Conservation (phyloP, 2,797 vertebrate species). For the Lacerta bilineata region DNA sequence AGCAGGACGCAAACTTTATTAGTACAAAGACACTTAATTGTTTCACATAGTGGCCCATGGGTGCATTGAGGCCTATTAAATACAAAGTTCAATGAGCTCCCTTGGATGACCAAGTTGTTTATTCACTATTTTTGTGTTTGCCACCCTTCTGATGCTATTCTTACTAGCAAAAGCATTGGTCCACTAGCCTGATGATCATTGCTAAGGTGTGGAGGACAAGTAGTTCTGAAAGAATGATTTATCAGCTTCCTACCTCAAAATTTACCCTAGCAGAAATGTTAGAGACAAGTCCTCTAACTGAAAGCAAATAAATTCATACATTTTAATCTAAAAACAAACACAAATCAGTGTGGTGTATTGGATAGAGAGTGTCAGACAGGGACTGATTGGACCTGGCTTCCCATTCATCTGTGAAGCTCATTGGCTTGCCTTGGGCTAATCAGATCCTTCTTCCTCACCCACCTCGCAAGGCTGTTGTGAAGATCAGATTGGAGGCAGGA, state of each 20-base stretch:
- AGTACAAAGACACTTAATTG: background rate
- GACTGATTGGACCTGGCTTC: background rate
- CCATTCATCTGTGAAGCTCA: background rate
- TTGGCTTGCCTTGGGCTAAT: background rate
- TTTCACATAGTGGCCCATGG: background rate
- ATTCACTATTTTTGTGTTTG: background rate
- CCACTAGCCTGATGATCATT: background rate
- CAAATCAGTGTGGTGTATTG: background rate
- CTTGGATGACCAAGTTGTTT: background rate
- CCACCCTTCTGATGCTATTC: background rate
- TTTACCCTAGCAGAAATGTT: background rate
- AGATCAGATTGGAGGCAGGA: background rate
- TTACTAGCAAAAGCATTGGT: background rate
- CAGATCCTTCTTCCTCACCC: background rate
- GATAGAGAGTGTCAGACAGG: background rate
- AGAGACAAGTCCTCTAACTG: background rate
- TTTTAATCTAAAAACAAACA: background rate
- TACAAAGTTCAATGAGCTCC: background rate
- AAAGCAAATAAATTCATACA: background rate
- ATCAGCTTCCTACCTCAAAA: background rate
- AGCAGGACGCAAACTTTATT: background rate
- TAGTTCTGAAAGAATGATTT: background rate
- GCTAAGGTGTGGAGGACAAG: background rate
- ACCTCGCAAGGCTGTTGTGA: background rate
- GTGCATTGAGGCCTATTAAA: background rate